Evolutionary conservation across 2,888 invertebrate genomes (phyloP).

Genomic region (Eupithecia abbreviata): DNA sequence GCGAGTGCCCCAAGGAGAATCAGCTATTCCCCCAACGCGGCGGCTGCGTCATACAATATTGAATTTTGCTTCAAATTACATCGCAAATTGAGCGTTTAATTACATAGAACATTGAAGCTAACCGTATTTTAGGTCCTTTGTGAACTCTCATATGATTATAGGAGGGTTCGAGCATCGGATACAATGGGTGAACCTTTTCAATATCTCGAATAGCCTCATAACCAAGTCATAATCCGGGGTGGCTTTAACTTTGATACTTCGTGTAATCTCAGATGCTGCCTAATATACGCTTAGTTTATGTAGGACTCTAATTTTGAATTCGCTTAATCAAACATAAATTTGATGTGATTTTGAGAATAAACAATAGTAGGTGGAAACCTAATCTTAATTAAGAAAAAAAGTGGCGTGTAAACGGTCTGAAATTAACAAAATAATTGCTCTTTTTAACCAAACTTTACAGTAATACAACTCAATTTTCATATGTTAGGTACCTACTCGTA

Average conservation of each 20-base stretch:
- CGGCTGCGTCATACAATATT: constrained; percentile 39
- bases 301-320: neutral
- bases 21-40: constrained; percentile 15
- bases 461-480: neutral
- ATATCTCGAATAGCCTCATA: constrained; percentile 29
- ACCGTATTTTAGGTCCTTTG: constrained; percentile 37
- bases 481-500: neutral
- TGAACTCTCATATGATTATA: constrained; percentile 38
- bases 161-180: constrained; percentile 22
- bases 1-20: constrained; percentile 1
- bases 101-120: constrained; percentile 30
- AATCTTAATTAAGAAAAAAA: neutral
- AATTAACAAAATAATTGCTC: neutral
- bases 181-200: constrained; percentile 38
- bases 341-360: neutral
- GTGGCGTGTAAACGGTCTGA: neutral
- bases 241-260: constrained; percentile 29
- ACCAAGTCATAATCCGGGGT: constrained; percentile 19
- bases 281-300: neutral
- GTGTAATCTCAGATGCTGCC: constrained; percentile 41
- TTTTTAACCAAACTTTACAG: neutral
- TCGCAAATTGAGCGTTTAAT: constrained; percentile 46
- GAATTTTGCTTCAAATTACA: constrained; percentile 45
- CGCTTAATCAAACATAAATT: neutral
- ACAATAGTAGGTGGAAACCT: neutral